Evolutionary conservation across 37 sponge, comb jelly and placozoan species (phyloP).

Genomic region (Corticium candelabrum): DNA sequence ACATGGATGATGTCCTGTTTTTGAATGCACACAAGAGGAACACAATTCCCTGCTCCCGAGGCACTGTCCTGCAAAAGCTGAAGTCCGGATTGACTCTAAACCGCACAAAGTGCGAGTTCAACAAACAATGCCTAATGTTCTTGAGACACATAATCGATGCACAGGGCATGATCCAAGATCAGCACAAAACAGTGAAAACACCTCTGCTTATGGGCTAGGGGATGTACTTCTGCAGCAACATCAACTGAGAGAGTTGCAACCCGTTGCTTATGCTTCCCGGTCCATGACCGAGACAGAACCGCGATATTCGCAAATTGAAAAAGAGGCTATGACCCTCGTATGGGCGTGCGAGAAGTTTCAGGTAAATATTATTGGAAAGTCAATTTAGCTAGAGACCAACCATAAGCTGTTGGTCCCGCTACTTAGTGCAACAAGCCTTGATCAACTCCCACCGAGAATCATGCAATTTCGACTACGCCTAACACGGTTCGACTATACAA

Average conservation of each 20-base stretch:
- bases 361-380: conserved; percentile 18
- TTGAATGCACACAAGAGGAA: too few species aligned
- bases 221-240: conserved; percentile 20
- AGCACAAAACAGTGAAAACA: conserved; percentile 17
- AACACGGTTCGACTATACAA: conserved; percentile 15
- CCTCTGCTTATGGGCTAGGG: conserved; percentile 26
- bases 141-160: too few species aligned
- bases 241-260: background rate
- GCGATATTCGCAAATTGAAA: conserved; percentile 6
- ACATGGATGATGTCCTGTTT: too few species aligned
- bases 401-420: conserved; percentile 46
- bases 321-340: conserved; percentile 9
- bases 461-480: conserved; percentile 19
- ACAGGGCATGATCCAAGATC: too few species aligned
- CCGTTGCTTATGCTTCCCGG: conserved; percentile 17
- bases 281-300: conserved; percentile 1
- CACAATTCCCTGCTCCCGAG: too few species aligned
- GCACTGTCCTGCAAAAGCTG: too few species aligned
- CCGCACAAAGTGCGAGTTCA: too few species aligned
- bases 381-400: conserved; percentile 23
- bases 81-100: too few species aligned
- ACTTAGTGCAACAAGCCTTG: conserved; percentile 12
- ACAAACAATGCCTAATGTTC: too few species aligned
- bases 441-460: too few species aligned
- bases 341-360: conserved; percentile 21